Percentiles rank a stretch among this genome's conserved stretches.
These are phyloP conservation scores for Sycobia sp. DNA, from an alignment of 1,140 invertebrate species.

Conservation along the genomic window DNA sequence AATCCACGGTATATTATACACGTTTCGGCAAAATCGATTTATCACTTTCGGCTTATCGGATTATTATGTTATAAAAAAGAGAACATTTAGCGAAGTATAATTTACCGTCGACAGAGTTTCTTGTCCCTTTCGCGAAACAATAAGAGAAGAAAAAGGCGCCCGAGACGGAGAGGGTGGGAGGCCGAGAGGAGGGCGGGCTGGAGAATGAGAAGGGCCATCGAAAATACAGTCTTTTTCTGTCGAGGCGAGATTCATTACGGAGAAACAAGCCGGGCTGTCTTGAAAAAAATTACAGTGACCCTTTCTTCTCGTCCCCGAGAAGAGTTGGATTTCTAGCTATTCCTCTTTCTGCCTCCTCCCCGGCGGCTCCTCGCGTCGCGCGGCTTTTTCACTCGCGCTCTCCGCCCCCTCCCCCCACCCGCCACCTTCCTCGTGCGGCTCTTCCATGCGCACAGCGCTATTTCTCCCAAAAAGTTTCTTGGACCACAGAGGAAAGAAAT, in stretches of 20 bases:
- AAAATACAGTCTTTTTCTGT: neutral
- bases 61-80: constrained; percentile 22
- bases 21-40: constrained; percentile 5
- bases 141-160: no score
- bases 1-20: neutral
- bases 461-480: no score
- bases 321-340: constrained; percentile 13
- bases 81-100: constrained; percentile 6
- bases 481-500: neutral
- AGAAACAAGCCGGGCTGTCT: neutral
- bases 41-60: constrained; percentile 23
- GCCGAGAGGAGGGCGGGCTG: neutral
- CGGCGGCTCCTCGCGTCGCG: no score
- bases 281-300: constrained; percentile 16
- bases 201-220: neutral
- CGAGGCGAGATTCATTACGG: neutral
- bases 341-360: no score
- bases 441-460: no score
- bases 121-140: neutral
- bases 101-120: constrained; percentile 6
- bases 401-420: neutral
- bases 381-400: neutral
- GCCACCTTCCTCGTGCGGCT: neutral
- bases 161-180: neutral
- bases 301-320: constrained; percentile 14